A percentile compares a stretch with the other conserved stretches of the same genome.
Evolutionary conservation across 2,888 invertebrate species (phyloP).

Genomic region (Oegoconia quadripuncta): DNA sequence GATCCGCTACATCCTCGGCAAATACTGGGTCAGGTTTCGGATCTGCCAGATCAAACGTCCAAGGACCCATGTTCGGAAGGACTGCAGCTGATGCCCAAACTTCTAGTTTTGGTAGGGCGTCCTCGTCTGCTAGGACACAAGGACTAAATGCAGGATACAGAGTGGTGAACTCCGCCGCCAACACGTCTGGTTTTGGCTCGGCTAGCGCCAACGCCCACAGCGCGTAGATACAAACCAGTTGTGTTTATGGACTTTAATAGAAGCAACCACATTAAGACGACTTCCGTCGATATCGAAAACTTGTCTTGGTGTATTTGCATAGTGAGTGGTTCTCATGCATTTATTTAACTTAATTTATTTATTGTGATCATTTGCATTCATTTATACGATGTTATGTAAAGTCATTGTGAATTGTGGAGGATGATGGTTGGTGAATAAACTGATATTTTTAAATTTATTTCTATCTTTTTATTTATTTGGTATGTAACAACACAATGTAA

Average conservation of each 20-base stretch:
- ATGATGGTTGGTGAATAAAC: no score
- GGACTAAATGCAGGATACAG: conserved; percentile 46
- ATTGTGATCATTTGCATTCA: conserved; percentile 24
- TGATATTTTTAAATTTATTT: conserved; percentile 11
- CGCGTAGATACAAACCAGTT: conserved; percentile 28
- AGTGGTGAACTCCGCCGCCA: conserved; percentile 49
- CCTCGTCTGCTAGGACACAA: conserved; percentile 44
- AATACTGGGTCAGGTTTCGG: conserved; percentile 30
- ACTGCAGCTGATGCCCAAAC: conserved; percentile 44
- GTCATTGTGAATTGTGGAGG: conserved; percentile 8
- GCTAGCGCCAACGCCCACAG: conserved; percentile 54
- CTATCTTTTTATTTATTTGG: neutral
- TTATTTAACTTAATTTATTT: conserved; percentile 36
- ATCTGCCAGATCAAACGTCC: conserved; percentile 26
- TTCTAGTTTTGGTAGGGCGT: conserved; percentile 49
- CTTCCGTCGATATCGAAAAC: conserved; percentile 41
- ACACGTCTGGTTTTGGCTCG: conserved; percentile 43
- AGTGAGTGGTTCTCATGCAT: conserved; percentile 20
- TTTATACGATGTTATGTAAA: conserved; percentile 4
- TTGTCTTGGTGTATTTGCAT: conserved; percentile 72
- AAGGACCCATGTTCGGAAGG: conserved; percentile 28
- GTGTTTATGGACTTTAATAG: conserved; percentile 10
- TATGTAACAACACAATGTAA: neutral
- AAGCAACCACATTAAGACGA: conserved; percentile 70
- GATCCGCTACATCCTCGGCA: conserved; percentile 29